Base-by-base conservation (phyloP, 2,113 vertebrate genomes). In the Pterophyllum scalare region DNA sequence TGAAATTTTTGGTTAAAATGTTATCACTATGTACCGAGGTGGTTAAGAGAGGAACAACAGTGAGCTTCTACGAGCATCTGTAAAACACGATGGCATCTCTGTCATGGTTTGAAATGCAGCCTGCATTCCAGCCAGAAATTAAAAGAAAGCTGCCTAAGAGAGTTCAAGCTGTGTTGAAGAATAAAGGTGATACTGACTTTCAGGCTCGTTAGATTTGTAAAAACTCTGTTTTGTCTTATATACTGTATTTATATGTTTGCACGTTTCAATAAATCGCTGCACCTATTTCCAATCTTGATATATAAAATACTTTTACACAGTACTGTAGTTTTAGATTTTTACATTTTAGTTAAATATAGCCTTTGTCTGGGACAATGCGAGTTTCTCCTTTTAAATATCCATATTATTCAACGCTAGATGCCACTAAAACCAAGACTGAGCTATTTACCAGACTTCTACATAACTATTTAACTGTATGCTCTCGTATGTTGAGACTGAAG, bases 331-430 rank as follows among this genome's bases (percentile, higher is more conserved):
- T 54, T 52, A 72, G 67, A 13, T 52, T 72, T 70, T 70, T 4
- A 13, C 7, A 31, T 31, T 52, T 31, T 72, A 52, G 26, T 54
- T 72, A 54, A 72, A 72, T 54, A 54, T 52, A 54, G 15, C 65
- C 20, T n/a, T n/a, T n/a, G 19, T 11, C 8, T 54, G 49, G 17
- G 19, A 20, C 49, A 20, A 6, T 54, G 17, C 7, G 19, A 20
- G 19, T 20, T 9, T 20, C 19, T 54, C 52, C 19, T 54, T 54
- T 20, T 54, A 9, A 20, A 26, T n/a, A 24, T 43, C 28, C 14
- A 38, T 46, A 19, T 58, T 3, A 76, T 7, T 70, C 20, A 79
- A 72, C 79, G 46, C 82, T 82, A 88, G 83, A 83, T 81, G 89
- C 59, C 86, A 56, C 84, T 86, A 59, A 77, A 87, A 74, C 3